Base-by-base conservation (phyloP, 2,888 invertebrate species). In the Phymatocera aterrima region DNA sequence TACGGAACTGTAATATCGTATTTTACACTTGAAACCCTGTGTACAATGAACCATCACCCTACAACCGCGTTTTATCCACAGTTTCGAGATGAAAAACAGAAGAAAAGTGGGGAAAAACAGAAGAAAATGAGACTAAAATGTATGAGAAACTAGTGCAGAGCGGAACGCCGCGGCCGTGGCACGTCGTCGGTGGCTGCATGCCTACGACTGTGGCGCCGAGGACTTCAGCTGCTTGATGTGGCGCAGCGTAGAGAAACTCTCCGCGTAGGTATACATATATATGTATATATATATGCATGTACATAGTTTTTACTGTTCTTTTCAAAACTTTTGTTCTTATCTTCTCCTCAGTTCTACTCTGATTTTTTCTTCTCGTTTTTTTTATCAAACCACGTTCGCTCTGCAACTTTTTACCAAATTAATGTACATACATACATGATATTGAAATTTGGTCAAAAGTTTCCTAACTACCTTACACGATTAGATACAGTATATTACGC, bases 51-150 rank as follows among this genome's bases (percentile, higher is more conserved):
- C 72, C 51, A 31, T 18, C 10, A 37, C n/a, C n/a, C n/a, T n/a
- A n/a, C n/a, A n/a, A n/a, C n/a, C n/a, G 18, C 28, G 68, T 46
- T 72, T 72, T 51, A 72, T 72, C 72, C 72, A 72, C 51, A 51
- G 72, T 72, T 72, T 46, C 43, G 31, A 72, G 51, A 51, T 34
- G 48, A 51, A 72, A 72, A 70, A 70, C 10, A 24, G 48, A 24
- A 28, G 28, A 31, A 15, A 8, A 21, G 10, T 6, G 5, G 31
- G 48, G 31, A 43, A 28, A 24, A 28, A 37, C 3, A 0, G n/a
- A 28, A 46, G 5, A 28, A 31, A 46, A 40, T 24, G 46, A 68
- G 46, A 46, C 5, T 64, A 64, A 37, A 37, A 64, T n/a, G 37
- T 43, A 10, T 34, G 61, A 18, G 61, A 64, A 64, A 64, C 61